These are phyloP conservation scores for Sternarchorhynchus goeldii DNA, from an alignment of 2,797 vertebrate genomes.

Conservation along the genomic window DNA sequence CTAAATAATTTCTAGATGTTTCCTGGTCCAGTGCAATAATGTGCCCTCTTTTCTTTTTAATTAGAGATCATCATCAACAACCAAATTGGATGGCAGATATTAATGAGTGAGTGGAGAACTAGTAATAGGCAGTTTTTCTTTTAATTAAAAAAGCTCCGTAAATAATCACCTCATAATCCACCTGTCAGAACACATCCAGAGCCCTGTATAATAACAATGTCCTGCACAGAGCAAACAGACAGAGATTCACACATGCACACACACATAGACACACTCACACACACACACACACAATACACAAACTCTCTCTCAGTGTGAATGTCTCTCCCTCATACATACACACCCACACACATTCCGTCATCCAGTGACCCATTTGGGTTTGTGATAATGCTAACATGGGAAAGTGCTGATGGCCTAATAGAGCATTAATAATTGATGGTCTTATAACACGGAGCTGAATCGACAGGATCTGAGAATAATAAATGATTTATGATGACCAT, in stretches of 20 bases:
- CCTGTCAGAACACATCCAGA: constrained; percentile 77
- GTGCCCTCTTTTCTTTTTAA: constrained; percentile 62
- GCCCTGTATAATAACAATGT: constrained; percentile 68
- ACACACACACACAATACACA: not conserved
- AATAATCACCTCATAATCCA: constrained; percentile 83
- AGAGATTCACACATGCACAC: not conserved
- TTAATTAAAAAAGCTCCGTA: constrained; percentile 82
- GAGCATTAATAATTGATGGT: constrained; percentile 77
- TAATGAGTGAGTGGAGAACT: constrained; percentile 78
- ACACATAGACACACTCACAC: constrained; percentile 8
- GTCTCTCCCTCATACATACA: constrained; percentile 10
- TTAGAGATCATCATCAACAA: constrained; percentile 72
- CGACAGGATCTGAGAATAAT: constrained; percentile 69
- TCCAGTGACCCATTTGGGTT: constrained; percentile 54
- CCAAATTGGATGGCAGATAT: constrained; percentile 71
- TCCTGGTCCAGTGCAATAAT: constrained; percentile 43
- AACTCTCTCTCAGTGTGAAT: constrained; percentile 26
- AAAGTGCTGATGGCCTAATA: constrained; percentile 71
- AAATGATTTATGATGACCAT: constrained; percentile 76
- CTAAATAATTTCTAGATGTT: constrained; percentile 49
- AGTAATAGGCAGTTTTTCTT: constrained; percentile 81
- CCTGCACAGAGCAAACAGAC: constrained; percentile 47
- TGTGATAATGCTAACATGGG: constrained; percentile 37
- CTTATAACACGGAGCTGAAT: constrained; percentile 70
- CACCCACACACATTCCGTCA: constrained; percentile 42